These are phyloP conservation scores for Entomyzon cyanotis DNA, from an alignment of 2,113 vertebrate species.

Conservation along the genomic window DNA sequence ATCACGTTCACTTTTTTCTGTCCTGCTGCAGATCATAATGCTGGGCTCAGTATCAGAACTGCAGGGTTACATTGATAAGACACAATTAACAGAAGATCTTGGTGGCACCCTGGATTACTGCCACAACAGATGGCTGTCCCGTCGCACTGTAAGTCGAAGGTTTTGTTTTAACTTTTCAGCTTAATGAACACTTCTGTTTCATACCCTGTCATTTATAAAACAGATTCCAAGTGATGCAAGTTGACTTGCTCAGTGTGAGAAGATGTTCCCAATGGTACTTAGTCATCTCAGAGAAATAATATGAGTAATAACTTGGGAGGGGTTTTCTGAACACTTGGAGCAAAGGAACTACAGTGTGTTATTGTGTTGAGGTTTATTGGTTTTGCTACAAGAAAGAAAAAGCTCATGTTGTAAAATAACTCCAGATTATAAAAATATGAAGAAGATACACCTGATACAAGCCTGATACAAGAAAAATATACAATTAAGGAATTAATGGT, in stretches of 20 bases:
- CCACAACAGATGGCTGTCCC: conserved; percentile 92
- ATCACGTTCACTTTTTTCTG: not conserved
- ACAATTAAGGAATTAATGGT: conserved; percentile 36
- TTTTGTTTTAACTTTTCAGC: not conserved
- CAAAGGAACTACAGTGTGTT: not conserved
- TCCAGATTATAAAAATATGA: not conserved
- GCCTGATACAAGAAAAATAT: not conserved
- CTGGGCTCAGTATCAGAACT: conserved; percentile 95
- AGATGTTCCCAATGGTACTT: conserved; percentile 68
- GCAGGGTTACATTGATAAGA: conserved; percentile 90
- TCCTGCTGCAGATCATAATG: conserved; percentile 90
- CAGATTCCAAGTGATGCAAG: not conserved
- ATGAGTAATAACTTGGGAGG: conserved; percentile 67
- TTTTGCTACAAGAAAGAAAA: conserved; percentile 11
- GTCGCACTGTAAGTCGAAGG: conserved; percentile 85
- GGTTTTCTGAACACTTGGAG: conserved; percentile 48
- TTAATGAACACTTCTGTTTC: not conserved
- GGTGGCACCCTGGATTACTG: conserved; percentile 94
- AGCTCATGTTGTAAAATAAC: not conserved
- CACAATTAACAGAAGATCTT: conserved; percentile 92
- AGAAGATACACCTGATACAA: not conserved
- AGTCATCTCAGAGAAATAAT: conserved; percentile 52
- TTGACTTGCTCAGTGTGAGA: conserved; percentile 51
- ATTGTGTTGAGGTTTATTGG: not conserved
- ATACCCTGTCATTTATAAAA: conserved; percentile 11